A percentile compares a stretch with the other conserved stretches of the same genome.
Evolutionary conservation across 2,113 vertebrate genomes (phyloP).

Genomic region (Pungitius pungitius): DNA sequence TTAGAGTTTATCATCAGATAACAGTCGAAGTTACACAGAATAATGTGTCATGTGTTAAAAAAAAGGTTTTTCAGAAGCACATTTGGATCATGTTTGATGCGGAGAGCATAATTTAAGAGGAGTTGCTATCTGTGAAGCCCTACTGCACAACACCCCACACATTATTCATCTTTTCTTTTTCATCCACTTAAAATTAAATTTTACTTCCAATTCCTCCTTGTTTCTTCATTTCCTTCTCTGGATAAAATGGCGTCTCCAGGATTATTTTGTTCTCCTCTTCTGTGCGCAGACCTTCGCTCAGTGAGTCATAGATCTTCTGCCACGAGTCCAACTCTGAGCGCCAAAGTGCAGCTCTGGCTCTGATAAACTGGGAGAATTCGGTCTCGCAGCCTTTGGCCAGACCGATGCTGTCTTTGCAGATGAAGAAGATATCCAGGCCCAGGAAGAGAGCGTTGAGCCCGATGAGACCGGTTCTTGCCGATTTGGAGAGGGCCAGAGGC

Average conservation of each 20-base stretch:
- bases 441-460: conserved; percentile 51
- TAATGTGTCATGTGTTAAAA: too few species aligned
- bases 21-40: too few species aligned
- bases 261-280: conserved; percentile 12
- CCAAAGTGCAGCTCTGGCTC: conserved; percentile 57
- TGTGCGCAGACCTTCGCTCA: not conserved
- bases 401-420: conserved; percentile 59
- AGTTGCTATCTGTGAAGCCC: not conserved
- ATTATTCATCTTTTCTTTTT: not conserved
- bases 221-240: not conserved
- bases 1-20: too few species aligned
- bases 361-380: conserved; percentile 38
- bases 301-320: conserved; percentile 29
- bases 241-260: conserved; percentile 43
- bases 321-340: conserved; percentile 51
- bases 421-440: conserved; percentile 62
- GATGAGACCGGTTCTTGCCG: conserved; percentile 18
- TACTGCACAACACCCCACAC: not conserved
- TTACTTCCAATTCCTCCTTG: not conserved
- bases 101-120: not conserved
- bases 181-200: not conserved
- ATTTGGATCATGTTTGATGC: not conserved
- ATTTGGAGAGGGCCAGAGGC: too few species aligned
- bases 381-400: conserved; percentile 52
- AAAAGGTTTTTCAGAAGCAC: too few species aligned